Conservation (phyloP, 2,888 invertebrate species). For the Pegoplata infirma region DNA sequence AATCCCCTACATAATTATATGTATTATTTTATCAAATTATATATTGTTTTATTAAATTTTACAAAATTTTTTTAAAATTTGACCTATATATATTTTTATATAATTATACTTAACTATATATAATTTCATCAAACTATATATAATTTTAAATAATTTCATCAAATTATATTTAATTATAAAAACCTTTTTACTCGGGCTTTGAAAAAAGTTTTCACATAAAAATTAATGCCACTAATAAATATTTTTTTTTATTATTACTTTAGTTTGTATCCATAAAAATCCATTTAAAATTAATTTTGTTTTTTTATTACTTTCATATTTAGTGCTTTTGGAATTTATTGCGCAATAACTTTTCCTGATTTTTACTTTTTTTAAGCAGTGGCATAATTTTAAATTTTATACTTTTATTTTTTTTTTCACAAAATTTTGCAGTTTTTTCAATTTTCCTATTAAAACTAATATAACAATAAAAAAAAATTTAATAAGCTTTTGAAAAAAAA, state of each 20-base stretch:
- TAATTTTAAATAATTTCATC: too few species aligned
- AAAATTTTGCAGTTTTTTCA: too few species aligned
- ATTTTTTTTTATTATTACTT: background rate
- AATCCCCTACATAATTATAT: too few species aligned
- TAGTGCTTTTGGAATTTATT: background rate
- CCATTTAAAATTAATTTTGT: background rate
- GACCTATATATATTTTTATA: too few species aligned
- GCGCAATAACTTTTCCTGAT: background rate
- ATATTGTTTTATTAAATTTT: too few species aligned
- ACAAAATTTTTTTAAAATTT: too few species aligned
- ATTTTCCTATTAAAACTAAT: conserved; percentile 33
- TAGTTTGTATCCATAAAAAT: background rate
- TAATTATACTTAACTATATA: too few species aligned
- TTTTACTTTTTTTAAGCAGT: background rate
- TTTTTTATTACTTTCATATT: background rate
- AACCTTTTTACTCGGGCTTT: too few species aligned
- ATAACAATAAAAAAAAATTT: conserved; percentile 22
- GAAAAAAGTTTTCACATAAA: background rate
- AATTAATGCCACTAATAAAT: background rate
- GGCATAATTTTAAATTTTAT: background rate
- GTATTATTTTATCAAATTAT: too few species aligned
- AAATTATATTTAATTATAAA: too few species aligned
- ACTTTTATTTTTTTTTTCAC: background rate
- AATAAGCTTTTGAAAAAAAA: background rate
- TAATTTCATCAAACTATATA: too few species aligned